phyloP scores from a whole-genome alignment of 2,888 invertebrate genomes.

The Nemapogon koenigi region DNA sequence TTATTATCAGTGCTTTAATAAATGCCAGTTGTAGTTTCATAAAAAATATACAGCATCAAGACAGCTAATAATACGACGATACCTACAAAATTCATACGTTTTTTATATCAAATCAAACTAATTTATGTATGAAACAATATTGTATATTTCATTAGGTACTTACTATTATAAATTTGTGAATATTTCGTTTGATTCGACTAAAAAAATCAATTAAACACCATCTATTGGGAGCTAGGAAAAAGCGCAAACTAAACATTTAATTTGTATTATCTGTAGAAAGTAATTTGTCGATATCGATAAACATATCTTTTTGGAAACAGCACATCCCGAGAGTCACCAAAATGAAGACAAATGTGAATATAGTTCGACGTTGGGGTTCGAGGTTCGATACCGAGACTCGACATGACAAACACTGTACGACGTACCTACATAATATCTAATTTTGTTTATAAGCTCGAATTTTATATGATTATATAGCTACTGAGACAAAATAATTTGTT shows the following conservation, averaged over 20 bases:
- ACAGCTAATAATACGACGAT: background rate
- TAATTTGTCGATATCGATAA: too few species aligned
- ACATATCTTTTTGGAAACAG: too few species aligned
- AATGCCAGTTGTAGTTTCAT: background rate
- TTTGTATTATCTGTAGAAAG: too few species aligned
- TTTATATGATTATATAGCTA: too few species aligned
- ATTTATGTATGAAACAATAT: background rate
- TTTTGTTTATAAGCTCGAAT: too few species aligned
- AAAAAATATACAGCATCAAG: background rate
- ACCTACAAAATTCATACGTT: background rate
- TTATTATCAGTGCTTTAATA: background rate
- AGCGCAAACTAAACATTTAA: too few species aligned
- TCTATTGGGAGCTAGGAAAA: too few species aligned
- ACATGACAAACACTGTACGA: constrained; percentile 63
- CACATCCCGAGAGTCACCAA: constrained; percentile 27
- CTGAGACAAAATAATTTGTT: too few species aligned
- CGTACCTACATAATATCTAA: too few species aligned
- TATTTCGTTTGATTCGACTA: too few species aligned
- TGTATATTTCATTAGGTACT: background rate
- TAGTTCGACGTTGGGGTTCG: constrained; percentile 30
- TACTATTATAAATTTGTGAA: too few species aligned
- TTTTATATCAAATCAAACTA: background rate
- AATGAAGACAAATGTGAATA: constrained; percentile 59
- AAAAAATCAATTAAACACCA: too few species aligned
- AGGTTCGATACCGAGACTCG: constrained; percentile 43